A percentile compares a stretch with the other conserved stretches of the same genome.
Evolutionary conservation across 2,888 invertebrate species (phyloP).

Genomic region (Pachydiplax longipennis): DNA sequence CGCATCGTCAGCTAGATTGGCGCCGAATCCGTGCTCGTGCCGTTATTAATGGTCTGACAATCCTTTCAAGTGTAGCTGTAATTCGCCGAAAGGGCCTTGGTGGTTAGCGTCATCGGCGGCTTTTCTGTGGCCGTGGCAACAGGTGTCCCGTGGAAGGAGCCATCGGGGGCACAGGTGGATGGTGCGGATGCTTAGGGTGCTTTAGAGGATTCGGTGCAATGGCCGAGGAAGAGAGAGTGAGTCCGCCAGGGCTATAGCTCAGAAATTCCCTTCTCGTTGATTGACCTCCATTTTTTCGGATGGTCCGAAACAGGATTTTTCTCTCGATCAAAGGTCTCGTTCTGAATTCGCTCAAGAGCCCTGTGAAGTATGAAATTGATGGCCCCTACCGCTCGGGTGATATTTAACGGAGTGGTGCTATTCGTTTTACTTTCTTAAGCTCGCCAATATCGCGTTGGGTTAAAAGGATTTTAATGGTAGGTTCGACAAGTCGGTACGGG

Average conservation of each 20-base stretch:
- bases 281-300: background rate
- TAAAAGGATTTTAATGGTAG: too few species aligned
- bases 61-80: background rate
- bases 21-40: background rate
- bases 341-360: background rate
- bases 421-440: background rate
- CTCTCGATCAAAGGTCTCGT: background rate
- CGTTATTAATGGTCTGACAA: background rate
- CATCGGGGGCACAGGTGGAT: background rate
- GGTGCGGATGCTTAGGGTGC: background rate
- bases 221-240: background rate
- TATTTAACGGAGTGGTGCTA: background rate
- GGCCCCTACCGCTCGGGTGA: background rate
- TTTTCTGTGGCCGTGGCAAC: background rate
- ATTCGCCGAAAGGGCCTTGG: background rate
- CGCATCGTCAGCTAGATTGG: background rate
- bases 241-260: background rate
- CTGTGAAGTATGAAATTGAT: background rate
- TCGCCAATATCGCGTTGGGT: background rate
- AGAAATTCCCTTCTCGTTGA: background rate
- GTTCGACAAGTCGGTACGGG: too few species aligned
- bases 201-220: background rate
- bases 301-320: background rate
- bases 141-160: constrained; percentile 5
- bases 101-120: background rate